Conservation (phyloP, 2,797 vertebrate species). For the Phataginus tricuspis region DNA sequence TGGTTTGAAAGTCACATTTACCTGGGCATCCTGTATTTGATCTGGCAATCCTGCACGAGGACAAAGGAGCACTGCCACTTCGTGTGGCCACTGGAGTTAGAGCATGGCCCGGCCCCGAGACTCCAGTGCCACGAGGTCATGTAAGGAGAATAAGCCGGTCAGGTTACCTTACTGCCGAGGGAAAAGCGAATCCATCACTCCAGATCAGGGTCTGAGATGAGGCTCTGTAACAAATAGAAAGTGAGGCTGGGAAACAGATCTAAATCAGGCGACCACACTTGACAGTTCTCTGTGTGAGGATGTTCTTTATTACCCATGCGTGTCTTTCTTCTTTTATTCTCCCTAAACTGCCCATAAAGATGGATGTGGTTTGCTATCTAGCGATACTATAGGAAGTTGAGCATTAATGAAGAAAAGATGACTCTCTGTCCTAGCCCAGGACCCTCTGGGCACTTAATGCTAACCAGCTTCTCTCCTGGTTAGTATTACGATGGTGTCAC, state of each 20-base stretch:
- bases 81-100: neutral
- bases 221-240: neutral
- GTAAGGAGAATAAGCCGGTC: neutral
- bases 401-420: slow-evolving; percentile 72
- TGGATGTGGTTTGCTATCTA: slow-evolving; percentile 58
- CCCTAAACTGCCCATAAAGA: slow-evolving; percentile 47
- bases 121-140: neutral
- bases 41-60: neutral
- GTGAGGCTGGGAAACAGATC: slow-evolving; percentile 29
- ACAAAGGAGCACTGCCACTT: neutral
- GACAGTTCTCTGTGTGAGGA: slow-evolving; percentile 51
- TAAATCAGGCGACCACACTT: neutral
- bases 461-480: slow-evolving; percentile 69
- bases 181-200: neutral
- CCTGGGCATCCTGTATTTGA: neutral
- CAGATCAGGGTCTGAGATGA: neutral
- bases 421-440: slow-evolving; percentile 32
- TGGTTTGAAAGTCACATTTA: slow-evolving; percentile 25
- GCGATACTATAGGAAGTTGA: slow-evolving; percentile 49
- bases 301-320: slow-evolving; percentile 51
- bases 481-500: slow-evolving; percentile 52
- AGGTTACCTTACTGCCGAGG: neutral
- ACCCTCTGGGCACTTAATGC: slow-evolving; percentile 51
- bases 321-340: slow-evolving; percentile 61
- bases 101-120: neutral